phyloP scores from a whole-genome alignment of 2,888 invertebrate genomes.

The Anagyrus pseudococci region DNA sequence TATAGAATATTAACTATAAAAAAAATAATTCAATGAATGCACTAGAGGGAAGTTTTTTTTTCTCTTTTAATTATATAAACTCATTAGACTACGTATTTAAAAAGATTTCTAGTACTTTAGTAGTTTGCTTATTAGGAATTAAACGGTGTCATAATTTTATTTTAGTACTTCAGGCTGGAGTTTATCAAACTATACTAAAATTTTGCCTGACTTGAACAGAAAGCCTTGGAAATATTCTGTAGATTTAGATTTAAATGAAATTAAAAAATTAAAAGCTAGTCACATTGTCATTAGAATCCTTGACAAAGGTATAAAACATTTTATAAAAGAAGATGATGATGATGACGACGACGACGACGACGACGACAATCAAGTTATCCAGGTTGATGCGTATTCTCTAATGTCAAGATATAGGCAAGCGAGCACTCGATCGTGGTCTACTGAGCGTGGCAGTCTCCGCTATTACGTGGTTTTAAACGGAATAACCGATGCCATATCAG shows the following conservation, averaged over 20 bases:
- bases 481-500: slow-evolving; percentile 44
- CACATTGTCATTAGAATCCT: slow-evolving; percentile 76
- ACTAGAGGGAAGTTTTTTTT: too few species aligned
- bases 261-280: slow-evolving; percentile 68
- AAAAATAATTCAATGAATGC: too few species aligned
- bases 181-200: slow-evolving; percentile 66
- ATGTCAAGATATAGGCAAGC: slow-evolving; percentile 30
- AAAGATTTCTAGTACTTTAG: not conserved
- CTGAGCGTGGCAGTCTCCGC: slow-evolving; percentile 45
- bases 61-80: too few species aligned
- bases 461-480: slow-evolving; percentile 46
- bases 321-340: slow-evolving; percentile 32
- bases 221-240: slow-evolving; percentile 62
- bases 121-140: slow-evolving; percentile 45
- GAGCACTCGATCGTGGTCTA: slow-evolving; percentile 36
- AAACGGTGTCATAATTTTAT: slow-evolving; percentile 58
- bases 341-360: slow-evolving; percentile 36
- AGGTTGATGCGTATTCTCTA: slow-evolving; percentile 39
- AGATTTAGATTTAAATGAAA: slow-evolving; percentile 68
- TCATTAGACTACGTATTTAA: too few species aligned
- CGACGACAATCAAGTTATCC: slow-evolving; percentile 40
- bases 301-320: slow-evolving; percentile 56
- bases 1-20: slow-evolving; percentile 6
- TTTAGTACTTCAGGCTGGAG: slow-evolving; percentile 67
- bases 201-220: slow-evolving; percentile 63